Conservation (phyloP, 2,797 vertebrate genomes). For the Thaleichthys pacificus region DNA sequence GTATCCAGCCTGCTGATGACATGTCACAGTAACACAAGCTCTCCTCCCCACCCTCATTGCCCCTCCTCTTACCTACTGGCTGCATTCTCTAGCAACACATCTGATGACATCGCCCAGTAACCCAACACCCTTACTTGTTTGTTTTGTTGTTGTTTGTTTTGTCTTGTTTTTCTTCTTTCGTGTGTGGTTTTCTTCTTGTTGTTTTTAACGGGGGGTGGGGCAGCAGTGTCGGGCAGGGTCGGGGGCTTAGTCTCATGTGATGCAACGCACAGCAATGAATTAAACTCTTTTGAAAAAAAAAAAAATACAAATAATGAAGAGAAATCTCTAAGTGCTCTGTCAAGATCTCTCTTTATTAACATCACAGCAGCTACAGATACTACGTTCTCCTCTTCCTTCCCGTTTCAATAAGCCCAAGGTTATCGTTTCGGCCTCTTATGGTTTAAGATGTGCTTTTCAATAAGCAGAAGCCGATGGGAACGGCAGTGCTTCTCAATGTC, state of each 20-base stretch:
- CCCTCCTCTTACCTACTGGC: slow-evolving; percentile 49
- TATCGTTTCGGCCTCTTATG: too few species aligned
- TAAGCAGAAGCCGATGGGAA: too few species aligned
- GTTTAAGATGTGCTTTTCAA: too few species aligned
- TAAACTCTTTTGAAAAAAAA: slow-evolving; percentile 51
- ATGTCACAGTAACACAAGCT: slow-evolving; percentile 67
- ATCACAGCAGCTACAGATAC: too few species aligned
- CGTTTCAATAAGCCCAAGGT: too few species aligned
- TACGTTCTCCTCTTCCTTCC: too few species aligned
- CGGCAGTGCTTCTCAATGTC: too few species aligned
- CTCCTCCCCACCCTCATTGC: slow-evolving; percentile 48
- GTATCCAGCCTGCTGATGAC: slow-evolving; percentile 71
- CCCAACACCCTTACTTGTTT: slow-evolving; percentile 61
- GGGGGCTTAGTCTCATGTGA: slow-evolving; percentile 70
- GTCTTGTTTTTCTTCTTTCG: slow-evolving; percentile 57
- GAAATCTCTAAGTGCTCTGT: slow-evolving; percentile 44
- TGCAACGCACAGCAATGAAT: slow-evolving; percentile 74
- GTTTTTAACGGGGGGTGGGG: too few species aligned
- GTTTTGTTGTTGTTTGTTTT: slow-evolving; percentile 63
- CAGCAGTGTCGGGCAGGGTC: too few species aligned
- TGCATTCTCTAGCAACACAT: slow-evolving; percentile 57
- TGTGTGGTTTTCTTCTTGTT: too few species aligned
- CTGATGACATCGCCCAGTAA: slow-evolving; percentile 80
- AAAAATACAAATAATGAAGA: slow-evolving; percentile 61
- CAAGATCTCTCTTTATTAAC: slow-evolving; percentile 33